These are phyloP conservation scores for Artibeus lituratus DNA, from an alignment of 2,797 vertebrate genomes.

Conservation along the genomic window DNA sequence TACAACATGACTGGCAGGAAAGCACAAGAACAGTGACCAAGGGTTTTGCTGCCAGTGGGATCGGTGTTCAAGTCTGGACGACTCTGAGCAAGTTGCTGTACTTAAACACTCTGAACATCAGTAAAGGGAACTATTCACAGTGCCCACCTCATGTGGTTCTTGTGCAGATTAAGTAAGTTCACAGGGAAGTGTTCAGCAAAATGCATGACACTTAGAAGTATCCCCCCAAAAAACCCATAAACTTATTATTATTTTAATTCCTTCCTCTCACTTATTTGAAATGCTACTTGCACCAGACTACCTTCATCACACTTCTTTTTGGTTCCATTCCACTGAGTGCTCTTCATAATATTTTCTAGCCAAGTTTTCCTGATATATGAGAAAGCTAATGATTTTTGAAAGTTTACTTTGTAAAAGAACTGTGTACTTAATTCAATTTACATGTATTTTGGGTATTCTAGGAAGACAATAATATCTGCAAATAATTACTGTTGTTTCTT, in stretches of 20 bases:
- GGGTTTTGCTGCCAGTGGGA: background rate
- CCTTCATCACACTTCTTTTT: background rate
- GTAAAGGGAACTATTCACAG: background rate
- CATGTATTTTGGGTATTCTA: background rate
- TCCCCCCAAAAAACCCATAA: background rate
- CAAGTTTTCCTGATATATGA: background rate
- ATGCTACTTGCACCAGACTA: background rate
- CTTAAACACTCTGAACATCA: background rate
- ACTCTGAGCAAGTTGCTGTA: background rate
- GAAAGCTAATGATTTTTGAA: background rate
- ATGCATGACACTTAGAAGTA: background rate
- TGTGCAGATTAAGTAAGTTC: background rate
- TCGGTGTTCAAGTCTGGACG: background rate
- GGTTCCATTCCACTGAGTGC: background rate
- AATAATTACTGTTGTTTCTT: slow-evolving; percentile 10
- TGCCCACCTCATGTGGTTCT: background rate
- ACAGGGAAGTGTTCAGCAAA: background rate
- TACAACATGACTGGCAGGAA: background rate
- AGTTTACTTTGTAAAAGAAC: slow-evolving; percentile 49
- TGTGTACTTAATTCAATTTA: slow-evolving; percentile 33
- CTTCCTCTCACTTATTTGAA: background rate
- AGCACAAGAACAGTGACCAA: background rate
- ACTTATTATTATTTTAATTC: background rate
- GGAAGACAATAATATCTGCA: slow-evolving; percentile 9
- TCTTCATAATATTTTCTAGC: background rate